Conservation (phyloP, 1,140 invertebrate genomes). For the Vanessa tameamea region DNA sequence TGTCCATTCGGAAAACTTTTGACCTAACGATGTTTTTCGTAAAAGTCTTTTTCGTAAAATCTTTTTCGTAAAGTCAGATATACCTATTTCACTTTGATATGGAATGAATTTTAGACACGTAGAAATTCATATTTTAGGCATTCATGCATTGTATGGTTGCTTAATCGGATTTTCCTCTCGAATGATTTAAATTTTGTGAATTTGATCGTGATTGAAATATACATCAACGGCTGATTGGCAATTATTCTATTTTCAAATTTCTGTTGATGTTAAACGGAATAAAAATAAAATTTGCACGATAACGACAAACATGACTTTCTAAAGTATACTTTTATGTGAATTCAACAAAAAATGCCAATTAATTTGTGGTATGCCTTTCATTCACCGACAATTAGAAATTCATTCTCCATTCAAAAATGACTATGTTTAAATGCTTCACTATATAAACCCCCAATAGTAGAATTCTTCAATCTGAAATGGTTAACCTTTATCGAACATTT, state of each 20-base stretch:
- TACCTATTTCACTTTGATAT: background rate
- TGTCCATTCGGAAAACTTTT: background rate
- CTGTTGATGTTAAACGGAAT: background rate
- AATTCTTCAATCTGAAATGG: background rate
- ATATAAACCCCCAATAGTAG: background rate
- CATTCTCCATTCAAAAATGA: background rate
- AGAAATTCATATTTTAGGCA: background rate
- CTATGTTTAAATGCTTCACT: constrained; percentile 3
- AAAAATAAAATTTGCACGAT: too few species aligned
- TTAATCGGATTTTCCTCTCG: constrained; percentile 3
- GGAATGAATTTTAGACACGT: background rate
- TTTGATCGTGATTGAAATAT: constrained; percentile 8
- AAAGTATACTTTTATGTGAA: too few species aligned
- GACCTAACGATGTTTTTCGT: background rate
- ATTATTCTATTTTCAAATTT: background rate
- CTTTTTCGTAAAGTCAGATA: background rate
- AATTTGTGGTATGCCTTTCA: background rate
- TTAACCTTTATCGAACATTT: constrained; percentile 14
- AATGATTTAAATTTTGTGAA: constrained; percentile 4
- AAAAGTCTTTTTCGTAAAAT: background rate
- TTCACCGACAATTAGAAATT: background rate
- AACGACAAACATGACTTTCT: too few species aligned
- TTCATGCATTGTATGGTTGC: constrained; percentile 5
- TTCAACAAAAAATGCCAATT: too few species aligned
- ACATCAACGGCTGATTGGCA: background rate